Conservation (phyloP, 2,113 vertebrate species). For the Cyphomyrus plagiostoma region DNA sequence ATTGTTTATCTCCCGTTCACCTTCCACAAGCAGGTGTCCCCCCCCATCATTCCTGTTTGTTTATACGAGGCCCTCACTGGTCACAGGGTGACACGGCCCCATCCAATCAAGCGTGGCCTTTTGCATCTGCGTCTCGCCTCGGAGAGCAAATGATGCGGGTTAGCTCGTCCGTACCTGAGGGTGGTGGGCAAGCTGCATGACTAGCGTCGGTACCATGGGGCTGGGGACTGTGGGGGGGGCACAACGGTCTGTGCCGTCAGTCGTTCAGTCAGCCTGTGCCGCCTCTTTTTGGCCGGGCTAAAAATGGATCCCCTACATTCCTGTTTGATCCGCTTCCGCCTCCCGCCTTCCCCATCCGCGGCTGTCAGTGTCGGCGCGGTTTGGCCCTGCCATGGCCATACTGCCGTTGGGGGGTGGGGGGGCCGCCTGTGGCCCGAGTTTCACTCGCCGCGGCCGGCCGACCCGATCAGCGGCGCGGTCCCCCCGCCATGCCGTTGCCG, state of each 20-base stretch:
- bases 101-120: slow-evolving; percentile 47
- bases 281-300: not conserved
- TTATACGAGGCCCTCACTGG: slow-evolving; percentile 54
- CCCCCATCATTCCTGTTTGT: slow-evolving; percentile 4
- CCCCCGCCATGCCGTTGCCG: not conserved
- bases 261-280: not conserved
- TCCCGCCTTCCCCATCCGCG: not conserved
- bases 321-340: not conserved
- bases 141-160: slow-evolving; percentile 43
- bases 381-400: not conserved
- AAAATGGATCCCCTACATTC: not conserved
- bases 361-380: not conserved
- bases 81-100: slow-evolving; percentile 42
- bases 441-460: not conserved
- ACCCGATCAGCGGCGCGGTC: not conserved
- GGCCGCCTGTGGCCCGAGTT: not conserved
- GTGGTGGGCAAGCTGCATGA: not conserved
- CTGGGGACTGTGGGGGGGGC: not conserved
- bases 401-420: not conserved
- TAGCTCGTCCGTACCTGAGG: slow-evolving; percentile 5
- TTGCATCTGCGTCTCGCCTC: slow-evolving; percentile 42
- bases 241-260: not conserved
- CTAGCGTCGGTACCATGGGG: not conserved
- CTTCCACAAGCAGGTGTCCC: not conserved
- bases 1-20: slow-evolving; percentile 22